Conservation (phyloP, 64 coral and sea anemone genomes). For the Pocillopora damicornis region DNA sequence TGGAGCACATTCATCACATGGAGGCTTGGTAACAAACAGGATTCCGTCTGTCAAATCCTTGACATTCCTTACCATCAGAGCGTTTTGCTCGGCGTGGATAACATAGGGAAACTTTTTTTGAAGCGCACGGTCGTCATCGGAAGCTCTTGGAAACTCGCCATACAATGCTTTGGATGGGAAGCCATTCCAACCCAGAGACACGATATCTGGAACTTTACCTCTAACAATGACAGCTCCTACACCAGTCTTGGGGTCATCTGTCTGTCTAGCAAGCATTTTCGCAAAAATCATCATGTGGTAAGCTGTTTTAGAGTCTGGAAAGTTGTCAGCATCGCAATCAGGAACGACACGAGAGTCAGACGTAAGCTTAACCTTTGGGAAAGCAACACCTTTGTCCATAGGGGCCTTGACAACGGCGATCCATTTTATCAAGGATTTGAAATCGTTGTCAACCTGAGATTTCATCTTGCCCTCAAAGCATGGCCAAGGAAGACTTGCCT, state of each 20-base stretch:
- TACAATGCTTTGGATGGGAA: slow-evolving; percentile 69
- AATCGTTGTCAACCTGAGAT: slow-evolving; percentile 36
- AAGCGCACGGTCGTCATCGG: background rate
- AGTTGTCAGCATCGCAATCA: background rate
- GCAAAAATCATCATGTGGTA: slow-evolving; percentile 43
- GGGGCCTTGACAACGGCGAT: slow-evolving; percentile 23
- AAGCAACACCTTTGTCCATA: slow-evolving; percentile 3
- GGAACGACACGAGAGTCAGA: background rate
- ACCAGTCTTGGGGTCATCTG: slow-evolving; percentile 69
- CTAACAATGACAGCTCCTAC: slow-evolving; percentile 52
- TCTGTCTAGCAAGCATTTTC: slow-evolving; percentile 49
- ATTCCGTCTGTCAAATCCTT: slow-evolving; percentile 20
- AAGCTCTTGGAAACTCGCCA: slow-evolving; percentile 57
- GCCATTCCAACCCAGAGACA: slow-evolving; percentile 59
- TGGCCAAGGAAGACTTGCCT: slow-evolving; percentile 41
- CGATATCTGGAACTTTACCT: slow-evolving; percentile 41
- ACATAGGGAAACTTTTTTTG: slow-evolving; percentile 67
- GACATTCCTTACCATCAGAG: slow-evolving; percentile 51
- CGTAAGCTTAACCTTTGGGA: background rate
- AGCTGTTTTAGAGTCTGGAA: background rate
- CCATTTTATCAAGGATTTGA: slow-evolving; percentile 49
- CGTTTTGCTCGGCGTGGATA: slow-evolving; percentile 82
- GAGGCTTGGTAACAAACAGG: slow-evolving; percentile 59
- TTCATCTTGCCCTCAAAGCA: slow-evolving; percentile 35
- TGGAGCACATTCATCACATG: slow-evolving; percentile 62